A percentile compares a stretch with the other conserved stretches of the same genome.
These are phyloP conservation scores for Tipula helvola DNA, from an alignment of 2,888 invertebrate species.

Conservation along the genomic window DNA sequence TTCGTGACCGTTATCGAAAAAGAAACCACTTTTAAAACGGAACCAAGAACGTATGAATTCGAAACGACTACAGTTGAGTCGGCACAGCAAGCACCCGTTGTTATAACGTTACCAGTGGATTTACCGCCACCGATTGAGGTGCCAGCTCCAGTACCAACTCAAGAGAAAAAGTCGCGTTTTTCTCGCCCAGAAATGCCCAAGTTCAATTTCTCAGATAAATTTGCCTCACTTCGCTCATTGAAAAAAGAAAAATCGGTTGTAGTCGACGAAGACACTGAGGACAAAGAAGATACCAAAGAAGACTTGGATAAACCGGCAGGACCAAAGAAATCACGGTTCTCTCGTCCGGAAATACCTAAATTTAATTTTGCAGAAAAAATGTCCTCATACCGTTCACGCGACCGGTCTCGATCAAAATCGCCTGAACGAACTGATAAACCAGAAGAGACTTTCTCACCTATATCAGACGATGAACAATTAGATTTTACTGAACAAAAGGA, in stretches of 20 bases:
- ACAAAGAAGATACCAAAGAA: not conserved
- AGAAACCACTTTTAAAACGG: not conserved
- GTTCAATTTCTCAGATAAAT: conserved; percentile 47
- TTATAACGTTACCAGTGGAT: not conserved
- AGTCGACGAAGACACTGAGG: not conserved
- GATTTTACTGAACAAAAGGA: not conserved
- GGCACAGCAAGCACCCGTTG: not conserved
- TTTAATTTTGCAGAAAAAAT: conserved; percentile 51
- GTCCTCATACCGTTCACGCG: conserved; percentile 43
- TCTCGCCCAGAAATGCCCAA: conserved; percentile 46
- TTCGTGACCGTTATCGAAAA: not conserved
- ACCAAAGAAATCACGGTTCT: conserved; percentile 27
- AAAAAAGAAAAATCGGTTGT: not conserved
- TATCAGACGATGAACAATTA: not conserved
- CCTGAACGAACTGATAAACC: conserved; percentile 30
- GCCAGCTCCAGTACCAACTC: not conserved
- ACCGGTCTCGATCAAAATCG: conserved; percentile 22
- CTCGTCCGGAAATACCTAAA: conserved; percentile 45
- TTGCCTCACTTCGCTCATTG: conserved; percentile 44
- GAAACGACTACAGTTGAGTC: not conserved
- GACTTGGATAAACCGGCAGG: not conserved
- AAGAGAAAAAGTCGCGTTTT: conserved; percentile 33
- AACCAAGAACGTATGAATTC: not conserved
- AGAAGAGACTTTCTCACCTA: not conserved
- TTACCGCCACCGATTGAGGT: not conserved